Percentiles rank a stretch among this genome's conserved stretches.
Conservation (phyloP, 2,888 invertebrate species). For the Pogonocherus hispidulus region DNA sequence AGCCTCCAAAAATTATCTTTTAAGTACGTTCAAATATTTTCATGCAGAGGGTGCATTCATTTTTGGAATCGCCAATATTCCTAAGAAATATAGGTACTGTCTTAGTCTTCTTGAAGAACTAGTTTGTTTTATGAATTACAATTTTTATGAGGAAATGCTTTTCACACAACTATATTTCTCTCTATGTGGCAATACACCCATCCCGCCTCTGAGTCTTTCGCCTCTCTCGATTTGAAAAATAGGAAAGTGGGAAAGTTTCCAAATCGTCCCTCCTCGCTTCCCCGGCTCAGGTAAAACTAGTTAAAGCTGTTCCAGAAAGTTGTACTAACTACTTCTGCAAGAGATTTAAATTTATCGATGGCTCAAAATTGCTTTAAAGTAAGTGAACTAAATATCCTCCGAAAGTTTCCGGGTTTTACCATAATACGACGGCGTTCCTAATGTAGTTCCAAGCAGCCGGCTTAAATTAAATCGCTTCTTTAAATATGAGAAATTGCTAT, state of each 20-base stretch:
- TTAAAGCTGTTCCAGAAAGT: constrained; percentile 10
- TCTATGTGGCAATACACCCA: too few species aligned
- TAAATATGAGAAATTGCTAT: not conserved
- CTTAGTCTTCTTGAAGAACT: too few species aligned
- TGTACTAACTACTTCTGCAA: not conserved
- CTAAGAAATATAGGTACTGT: too few species aligned
- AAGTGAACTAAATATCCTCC: constrained; percentile 9
- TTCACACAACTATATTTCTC: too few species aligned
- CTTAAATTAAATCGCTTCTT: not conserved
- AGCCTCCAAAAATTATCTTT: too few species aligned
- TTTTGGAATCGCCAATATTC: too few species aligned
- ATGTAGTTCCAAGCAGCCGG: not conserved
- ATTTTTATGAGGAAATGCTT: too few species aligned
- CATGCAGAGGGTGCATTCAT: too few species aligned
- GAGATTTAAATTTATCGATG: constrained; percentile 19
- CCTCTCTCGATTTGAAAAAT: not conserved
- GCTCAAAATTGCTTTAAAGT: constrained; percentile 18
- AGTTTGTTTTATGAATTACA: too few species aligned
- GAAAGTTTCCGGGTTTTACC: not conserved
- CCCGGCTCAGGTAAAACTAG: constrained; percentile 11
- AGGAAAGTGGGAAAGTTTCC: not conserved
- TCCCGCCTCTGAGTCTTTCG: not conserved
- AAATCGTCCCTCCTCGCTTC: not conserved
- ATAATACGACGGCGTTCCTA: not conserved
- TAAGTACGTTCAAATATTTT: too few species aligned